Base-by-base conservation (phyloP, 2,113 vertebrate genomes). In the Xenus cinereus region DNA sequence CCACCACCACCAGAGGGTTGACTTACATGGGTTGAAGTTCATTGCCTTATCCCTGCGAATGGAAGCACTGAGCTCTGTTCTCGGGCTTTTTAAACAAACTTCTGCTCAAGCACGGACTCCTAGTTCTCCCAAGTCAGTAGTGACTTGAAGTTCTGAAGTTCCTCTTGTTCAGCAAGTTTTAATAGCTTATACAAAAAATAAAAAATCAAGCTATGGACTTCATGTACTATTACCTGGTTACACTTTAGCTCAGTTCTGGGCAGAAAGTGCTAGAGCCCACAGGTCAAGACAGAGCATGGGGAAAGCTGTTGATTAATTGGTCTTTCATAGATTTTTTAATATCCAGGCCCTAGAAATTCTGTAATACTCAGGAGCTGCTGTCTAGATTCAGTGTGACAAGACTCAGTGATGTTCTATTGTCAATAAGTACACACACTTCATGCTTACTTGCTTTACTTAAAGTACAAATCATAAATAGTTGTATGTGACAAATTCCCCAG, bases 401-500 rank as follows among this genome's bases (percentile, higher is more conserved):
- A 72, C 60, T 82, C 72, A 50, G 54, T 21, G 80, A 81, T 57
- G 73, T 87, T 89, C 54, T 87, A 78, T 41, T 92, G 83, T 93
- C 94, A 89, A 12, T 79, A 95, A 84, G 41, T 33, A 77, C 50
- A 86, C 14, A 80, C 39, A 53, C 59, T 81, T 94, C 73, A 80
- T 85, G 71, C 85, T 93, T 83, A 91, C 74, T 96, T 84, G 95
- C 92, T 96, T 95, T 93, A 93, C 89, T 75, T 90, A 85, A 86
- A 96, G 89, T 84, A 90, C 82, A 95, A 97, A 96, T 92, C 96
- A 95, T 89, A 92, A 95, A 92, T 75, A 96, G 73, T 86, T 83
- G 80, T 89, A 91, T 93, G 93, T 95, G 89, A 97, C 95, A 93
- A 97, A 94, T 93, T 95, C 75, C 81, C 81, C 60, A 46, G 72